phyloP scores from a whole-genome alignment of 2,888 invertebrate genomes.

The Melanargia galathea region DNA sequence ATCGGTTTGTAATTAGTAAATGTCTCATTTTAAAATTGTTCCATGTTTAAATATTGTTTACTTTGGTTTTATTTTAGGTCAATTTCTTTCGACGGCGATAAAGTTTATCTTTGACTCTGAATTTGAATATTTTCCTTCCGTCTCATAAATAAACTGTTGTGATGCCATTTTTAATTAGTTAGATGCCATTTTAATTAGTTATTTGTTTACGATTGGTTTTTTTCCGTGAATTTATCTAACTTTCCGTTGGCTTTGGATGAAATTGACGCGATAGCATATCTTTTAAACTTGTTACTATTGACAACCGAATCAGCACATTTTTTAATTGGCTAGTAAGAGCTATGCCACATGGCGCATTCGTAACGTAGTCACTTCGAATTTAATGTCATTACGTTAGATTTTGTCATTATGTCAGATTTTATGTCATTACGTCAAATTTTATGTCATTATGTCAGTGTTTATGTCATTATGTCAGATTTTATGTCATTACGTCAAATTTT shows the following conservation, averaged over 20 bases:
- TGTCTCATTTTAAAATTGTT: not conserved
- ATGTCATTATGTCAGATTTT: too few species aligned
- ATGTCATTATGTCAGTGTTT: too few species aligned
- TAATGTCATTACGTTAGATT: too few species aligned
- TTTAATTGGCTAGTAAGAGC: too few species aligned
- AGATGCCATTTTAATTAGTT: too few species aligned
- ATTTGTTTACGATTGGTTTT: not conserved
- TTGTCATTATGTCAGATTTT: too few species aligned
- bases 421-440: too few species aligned
- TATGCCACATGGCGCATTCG: too few species aligned
- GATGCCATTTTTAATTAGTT: constrained; percentile 9
- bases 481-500: too few species aligned
- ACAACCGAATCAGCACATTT: not conserved
- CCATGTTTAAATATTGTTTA: constrained; percentile 4
- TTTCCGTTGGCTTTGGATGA: not conserved
- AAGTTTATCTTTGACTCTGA: constrained; percentile 1
- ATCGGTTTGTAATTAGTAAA: not conserved
- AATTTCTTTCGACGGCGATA: constrained; percentile 7
- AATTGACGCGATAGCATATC: not conserved
- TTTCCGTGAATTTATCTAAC: not conserved
- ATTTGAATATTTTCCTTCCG: not conserved
- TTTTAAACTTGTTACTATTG: not conserved
- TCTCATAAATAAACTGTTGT: not conserved
- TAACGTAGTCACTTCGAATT: too few species aligned
- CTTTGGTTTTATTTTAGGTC: not conserved